Base-by-base conservation (phyloP, 2,113 vertebrate species). In the Fregata magnificens region DNA sequence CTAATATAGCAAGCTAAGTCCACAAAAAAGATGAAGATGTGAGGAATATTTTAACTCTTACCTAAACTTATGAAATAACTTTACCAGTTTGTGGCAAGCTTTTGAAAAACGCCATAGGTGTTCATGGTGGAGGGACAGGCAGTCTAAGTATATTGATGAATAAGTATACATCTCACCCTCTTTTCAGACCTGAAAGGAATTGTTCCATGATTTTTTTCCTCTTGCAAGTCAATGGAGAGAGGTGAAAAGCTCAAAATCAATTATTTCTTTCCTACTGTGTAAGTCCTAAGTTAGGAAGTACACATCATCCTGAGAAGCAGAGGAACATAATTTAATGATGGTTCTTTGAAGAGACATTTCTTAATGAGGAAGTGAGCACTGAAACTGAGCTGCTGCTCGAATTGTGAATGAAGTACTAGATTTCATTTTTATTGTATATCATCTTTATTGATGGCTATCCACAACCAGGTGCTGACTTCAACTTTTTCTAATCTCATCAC, bases 331-430 rank as follows among this genome's bases (percentile, higher is more conserved):
- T 82, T 88, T 93, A 90, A 73, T 86, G n/a, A 86, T 82, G 72
- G 22, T 25, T 85, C 58, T 82, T 80, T n/a, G 17, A 91, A 88
- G 61, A 77, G 28, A 95, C 80, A 45, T 52, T 91, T 77, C 50
- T 90, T 94, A 93, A 84, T 94, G 53, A 95, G 82, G 56, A 96
- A 91, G 26, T 15, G 36, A 92, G 62, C 25, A 56, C 34, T 58
- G 78, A 91, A 91, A 93, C 44, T 20, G 49, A 86, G 45, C 56
- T 81, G n/a, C 58, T 79, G n/a, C 44, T 90, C 0, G 0, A 69
- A 67, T 31, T 16, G 47, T 65, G 49, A 91, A 65, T 62, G n/a
- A 85, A 83, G 84, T 72, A 16, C 17, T 53, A 18, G 42, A 80
- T 61, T 91, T 66, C 7, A 34, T 78, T 93, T 90, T 92, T 72